Evolutionary conservation across 1,140 invertebrate genomes (phyloP), one percentile per base, ranked within the genome.

Genomic region (Macrotrachela quadricornifera): DNA sequence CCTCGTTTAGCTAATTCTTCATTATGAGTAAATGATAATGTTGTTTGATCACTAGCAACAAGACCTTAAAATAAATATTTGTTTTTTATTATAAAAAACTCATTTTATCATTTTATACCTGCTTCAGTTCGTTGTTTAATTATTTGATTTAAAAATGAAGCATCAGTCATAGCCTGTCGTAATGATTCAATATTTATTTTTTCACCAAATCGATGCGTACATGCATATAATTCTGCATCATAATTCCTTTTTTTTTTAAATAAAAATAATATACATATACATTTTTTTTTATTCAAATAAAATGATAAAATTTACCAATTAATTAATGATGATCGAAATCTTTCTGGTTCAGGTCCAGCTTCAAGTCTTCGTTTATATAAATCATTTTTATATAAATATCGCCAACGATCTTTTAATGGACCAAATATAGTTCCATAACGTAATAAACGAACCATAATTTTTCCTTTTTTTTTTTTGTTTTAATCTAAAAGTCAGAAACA

Each of bases 151-250:
- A 56, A 42, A 57, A 36, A 17, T 40, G 17, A 64, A 60, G 75
- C 72, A 59, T 86, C 77, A 37, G 77, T 82, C 46, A 94, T 81
- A 14, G 84, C 83, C 63, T 74, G 74, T 51, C 78, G 72, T 21
- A 94, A 63, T 16, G 80, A 64, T 45, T 76, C 66, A 1, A 72
- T 64, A 55, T 83, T 71, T 62, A 92, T 84, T 10, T 80, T 73
- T 73, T 92, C 88, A n/a, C 79, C 77, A 12, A 92, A 68, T 43
- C 88, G 72, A 60, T 79, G 78, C 30, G 79, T 79, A 73, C 92
- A 91, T 6, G 85, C 81, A 73, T 74, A 90, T 15, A 91, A 54
- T 71, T 94, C 88, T 0, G 83, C 76, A 57, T 80, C 75, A 64
- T 85, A 80, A 65, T 91, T 91, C 86, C 74, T 74, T 54, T 49